Base-by-base conservation (phyloP, 2,888 invertebrate species). In the Drosophila fungiperda region DNA sequence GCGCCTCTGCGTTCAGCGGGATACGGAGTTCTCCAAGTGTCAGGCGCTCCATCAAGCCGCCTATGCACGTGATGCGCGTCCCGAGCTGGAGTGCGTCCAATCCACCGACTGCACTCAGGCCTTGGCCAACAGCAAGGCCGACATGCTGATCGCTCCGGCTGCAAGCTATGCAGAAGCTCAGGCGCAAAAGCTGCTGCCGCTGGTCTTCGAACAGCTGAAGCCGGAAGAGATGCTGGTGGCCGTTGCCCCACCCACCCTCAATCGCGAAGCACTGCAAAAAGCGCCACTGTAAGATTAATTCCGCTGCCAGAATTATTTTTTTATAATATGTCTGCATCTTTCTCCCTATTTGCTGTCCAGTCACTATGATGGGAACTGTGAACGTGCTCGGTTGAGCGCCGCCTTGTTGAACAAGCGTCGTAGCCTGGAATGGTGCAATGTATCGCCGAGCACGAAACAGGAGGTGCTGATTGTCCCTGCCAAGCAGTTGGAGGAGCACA, bases 1-100 rank as follows among this genome's bases (percentile, higher is more conserved):
- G 74, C 92, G 95, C 74, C 91, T 96, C 86, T 97, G 97, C 90
- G 95, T 96, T 15, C 95, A 95, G 20, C 94, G 94, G 1, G 94
- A 95, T 40, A 94, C 94, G 3, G 97, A 96, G 75, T 91, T 95
- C 73, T 94, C 94, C 23, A 98, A 98, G 92, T 98, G 98, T 89
- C 93, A 94, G 17, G 94, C 95, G 0, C 94, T 98, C 89, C 94
- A 95, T 0, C 94, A 94, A 69, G 96, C 96, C 36, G 96, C 97
- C 0, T 96, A 95, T 92, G 96, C 97, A 3, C 94, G 97, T 65
- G 96, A 97, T 87, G 95, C 97, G 49, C 94, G 97, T 8, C 98
- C 98, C 0, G 95, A 95, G 78, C 94, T 98, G 55, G 96, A 96
- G 88, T 98, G 98, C 90, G 95, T 96, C 50, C 94, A 94, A 45